A percentile compares a stretch with the other conserved stretches of the same genome.
These are phyloP conservation scores for Pandemis corylana DNA, from an alignment of 2,888 invertebrate genomes.

Conservation along the genomic window DNA sequence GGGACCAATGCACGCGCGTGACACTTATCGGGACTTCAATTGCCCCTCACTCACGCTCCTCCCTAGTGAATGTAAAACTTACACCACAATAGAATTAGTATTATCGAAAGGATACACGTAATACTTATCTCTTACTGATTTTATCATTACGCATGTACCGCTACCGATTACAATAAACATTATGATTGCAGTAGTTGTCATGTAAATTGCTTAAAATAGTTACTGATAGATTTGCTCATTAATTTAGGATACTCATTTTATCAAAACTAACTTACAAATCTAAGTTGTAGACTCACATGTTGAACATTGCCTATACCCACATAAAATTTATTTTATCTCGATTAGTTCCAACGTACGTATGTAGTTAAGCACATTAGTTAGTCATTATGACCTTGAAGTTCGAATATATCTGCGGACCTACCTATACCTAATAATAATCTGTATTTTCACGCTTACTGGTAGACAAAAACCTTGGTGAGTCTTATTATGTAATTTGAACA, in stretches of 20 bases:
- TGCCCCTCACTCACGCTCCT: constrained; percentile 25
- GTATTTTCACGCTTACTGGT: constrained; percentile 77
- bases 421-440: constrained; percentile 55
- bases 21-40: constrained; percentile 36
- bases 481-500: constrained; percentile 49
- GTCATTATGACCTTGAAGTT: constrained; percentile 43
- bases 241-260: not conserved
- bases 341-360: constrained; percentile 29
- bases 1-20: constrained; percentile 52
- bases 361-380: constrained; percentile 21
- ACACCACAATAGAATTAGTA: not conserved
- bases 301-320: constrained; percentile 4
- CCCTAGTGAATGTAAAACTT: not conserved
- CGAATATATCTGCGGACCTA: constrained; percentile 45
- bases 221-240: not conserved
- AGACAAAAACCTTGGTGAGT: constrained; percentile 84
- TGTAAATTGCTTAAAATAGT: constrained; percentile 1
- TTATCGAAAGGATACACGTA: not conserved
- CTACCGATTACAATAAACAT: not conserved
- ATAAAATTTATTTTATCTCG: constrained; percentile 15
- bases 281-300: constrained; percentile 13
- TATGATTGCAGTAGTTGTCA: constrained; percentile 7
- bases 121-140: not conserved
- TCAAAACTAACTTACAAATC: not conserved
- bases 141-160: constrained; percentile 7